These are phyloP conservation scores for Ochlodes sylvanus DNA, from an alignment of 2,888 invertebrate species.

Conservation along the genomic window DNA sequence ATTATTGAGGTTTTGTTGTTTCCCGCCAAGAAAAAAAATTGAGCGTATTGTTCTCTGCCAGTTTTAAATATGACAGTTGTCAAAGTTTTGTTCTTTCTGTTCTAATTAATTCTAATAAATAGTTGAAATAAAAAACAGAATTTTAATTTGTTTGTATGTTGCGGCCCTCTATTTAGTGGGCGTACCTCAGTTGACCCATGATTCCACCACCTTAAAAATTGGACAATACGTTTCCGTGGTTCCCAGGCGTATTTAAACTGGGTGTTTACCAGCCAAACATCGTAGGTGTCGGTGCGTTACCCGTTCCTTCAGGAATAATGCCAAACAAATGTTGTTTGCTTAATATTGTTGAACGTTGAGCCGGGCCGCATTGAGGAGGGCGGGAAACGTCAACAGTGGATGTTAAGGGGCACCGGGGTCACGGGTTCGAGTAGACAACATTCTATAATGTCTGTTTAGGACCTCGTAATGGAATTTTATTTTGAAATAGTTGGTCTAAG, in stretches of 20 bases:
- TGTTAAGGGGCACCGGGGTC: conserved; percentile 7
- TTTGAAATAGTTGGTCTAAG: background rate
- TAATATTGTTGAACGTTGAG: conserved; percentile 41
- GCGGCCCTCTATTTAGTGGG: background rate
- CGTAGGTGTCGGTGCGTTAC: conserved; percentile 71
- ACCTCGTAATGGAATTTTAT: background rate
- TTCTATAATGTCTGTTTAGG: background rate
- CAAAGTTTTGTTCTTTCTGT: too few species aligned
- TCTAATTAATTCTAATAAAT: too few species aligned
- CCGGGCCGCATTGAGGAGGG: conserved; percentile 7
- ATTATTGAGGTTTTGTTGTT: too few species aligned
- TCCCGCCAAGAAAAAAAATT: too few species aligned
- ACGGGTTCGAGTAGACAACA: conserved; percentile 4
- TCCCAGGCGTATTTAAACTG: conserved; percentile 31
- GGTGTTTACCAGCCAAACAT: conserved; percentile 65
- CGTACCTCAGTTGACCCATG: background rate
- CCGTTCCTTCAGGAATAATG: conserved; percentile 59
- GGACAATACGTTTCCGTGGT: conserved; percentile 1
- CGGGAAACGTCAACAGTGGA: conserved; percentile 28
- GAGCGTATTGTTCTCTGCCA: too few species aligned
- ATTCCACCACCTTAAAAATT: background rate
- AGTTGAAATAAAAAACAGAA: too few species aligned
- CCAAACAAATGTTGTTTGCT: conserved; percentile 56
- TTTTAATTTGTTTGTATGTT: too few species aligned
- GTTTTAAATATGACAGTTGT: too few species aligned